Conservation (phyloP, 2,113 vertebrate genomes). For the Cepphus grylle region DNA sequence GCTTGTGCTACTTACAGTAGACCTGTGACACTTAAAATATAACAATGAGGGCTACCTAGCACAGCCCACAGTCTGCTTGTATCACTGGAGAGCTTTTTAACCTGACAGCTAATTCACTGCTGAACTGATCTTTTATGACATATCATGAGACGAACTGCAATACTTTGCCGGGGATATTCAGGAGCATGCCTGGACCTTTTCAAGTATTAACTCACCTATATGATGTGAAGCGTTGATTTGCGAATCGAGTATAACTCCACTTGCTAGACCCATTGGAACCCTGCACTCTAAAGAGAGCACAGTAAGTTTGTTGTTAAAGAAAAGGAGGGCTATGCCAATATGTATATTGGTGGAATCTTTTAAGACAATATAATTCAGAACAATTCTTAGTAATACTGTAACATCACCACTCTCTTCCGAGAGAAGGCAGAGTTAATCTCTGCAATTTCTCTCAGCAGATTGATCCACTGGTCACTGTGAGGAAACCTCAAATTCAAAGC, state of each 20-base stretch:
- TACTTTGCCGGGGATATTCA: not conserved
- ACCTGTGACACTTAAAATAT: not conserved
- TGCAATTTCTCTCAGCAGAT: not conserved
- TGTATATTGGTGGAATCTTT: not conserved
- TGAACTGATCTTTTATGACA: not conserved
- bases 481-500: not conserved
- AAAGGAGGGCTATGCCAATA: not conserved
- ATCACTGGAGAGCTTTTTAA: not conserved
- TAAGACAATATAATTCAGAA: not conserved
- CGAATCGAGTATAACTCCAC: conserved; percentile 77
- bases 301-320: not conserved
- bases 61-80: not conserved
- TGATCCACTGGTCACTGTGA: not conserved
- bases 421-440: not conserved
- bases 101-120: not conserved
- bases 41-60: not conserved
- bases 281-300: conserved; percentile 76
- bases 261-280: conserved; percentile 85
- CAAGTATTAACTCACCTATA: conserved; percentile 71
- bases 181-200: not conserved
- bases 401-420: not conserved
- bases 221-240: conserved; percentile 82
- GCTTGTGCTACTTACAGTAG: not conserved
- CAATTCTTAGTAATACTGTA: not conserved
- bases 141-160: not conserved